Base-by-base conservation (phyloP, 1,140 invertebrate species). In the Heliconius eleuchia region DNA sequence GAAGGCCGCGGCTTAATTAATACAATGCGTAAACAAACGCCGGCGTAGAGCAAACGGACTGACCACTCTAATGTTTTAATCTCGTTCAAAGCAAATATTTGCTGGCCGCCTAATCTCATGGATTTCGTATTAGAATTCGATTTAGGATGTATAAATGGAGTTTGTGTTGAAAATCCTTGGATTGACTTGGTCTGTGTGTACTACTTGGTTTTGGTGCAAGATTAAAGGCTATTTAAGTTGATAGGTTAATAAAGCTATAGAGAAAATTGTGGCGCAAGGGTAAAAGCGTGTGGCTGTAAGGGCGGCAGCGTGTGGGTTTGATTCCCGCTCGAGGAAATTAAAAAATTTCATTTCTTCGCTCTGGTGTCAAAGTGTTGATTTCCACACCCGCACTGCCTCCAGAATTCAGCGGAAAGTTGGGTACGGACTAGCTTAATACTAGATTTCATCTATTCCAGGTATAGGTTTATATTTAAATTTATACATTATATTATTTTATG, bases 21-120 rank as follows among this genome's bases (percentile, higher is more conserved):
- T 72, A 72, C 71, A 39, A 72, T 19, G 7, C 37, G 71, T 72
- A 72, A 72, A 72, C 71, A 72, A 72, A 84, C 46, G 30, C 23
- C 70, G 30, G 34, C 55, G 71, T 80, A 84, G 42, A 74, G 77
- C 81, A 87, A 87, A 86, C 84, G 79, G 66, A 50, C 80, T 90
- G 89, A 88, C 89, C 89, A 89, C 76, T 87, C 82, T 87, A 85
- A 89, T 90, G 90, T 87, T 86, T 86, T 90, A 91, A 91, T 87
- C 87, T 79, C 74, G 74, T 74, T 76, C 80, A 42, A 75, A 80
- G 83, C 81, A 91, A 91, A 91, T 88, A 87, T 90, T 89, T 87
- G 84, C 71, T 60, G 42, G 75, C 83, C 86, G 77, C 30, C 71
- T 86, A 87, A 88, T 86, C 87, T 82, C 50, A 75, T 72, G 83